A percentile compares a stretch with the other conserved stretches of the same genome.
phyloP scores from a whole-genome alignment of 1,140 invertebrate genomes.

The Callitettix versicolor region DNA sequence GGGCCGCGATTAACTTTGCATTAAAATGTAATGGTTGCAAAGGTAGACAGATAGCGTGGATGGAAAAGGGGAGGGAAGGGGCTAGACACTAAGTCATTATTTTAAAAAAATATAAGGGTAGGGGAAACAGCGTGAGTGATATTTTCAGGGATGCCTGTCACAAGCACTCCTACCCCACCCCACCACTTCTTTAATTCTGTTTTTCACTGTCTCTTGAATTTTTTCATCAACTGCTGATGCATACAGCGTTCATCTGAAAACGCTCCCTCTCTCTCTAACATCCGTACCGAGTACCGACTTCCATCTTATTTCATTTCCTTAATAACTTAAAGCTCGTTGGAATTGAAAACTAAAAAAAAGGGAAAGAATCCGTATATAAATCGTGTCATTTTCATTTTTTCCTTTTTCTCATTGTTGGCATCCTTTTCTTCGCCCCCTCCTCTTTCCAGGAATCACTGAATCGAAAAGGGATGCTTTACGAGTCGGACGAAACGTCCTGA shows the following conservation, averaged over 20 bases:
- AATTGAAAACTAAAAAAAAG: constrained; percentile 2
- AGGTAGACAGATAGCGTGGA: too few species aligned
- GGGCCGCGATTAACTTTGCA: too few species aligned
- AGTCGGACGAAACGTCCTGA: neutral
- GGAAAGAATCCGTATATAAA: constrained; percentile 5
- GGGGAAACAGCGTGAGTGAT: constrained; percentile 3
- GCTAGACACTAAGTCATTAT: constrained; percentile 4
- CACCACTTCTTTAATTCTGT: constrained; percentile 11
- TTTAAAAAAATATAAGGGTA: neutral
- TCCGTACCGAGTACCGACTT: neutral
- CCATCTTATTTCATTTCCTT: constrained; percentile 9
- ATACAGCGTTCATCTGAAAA: neutral
- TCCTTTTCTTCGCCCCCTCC: neutral
- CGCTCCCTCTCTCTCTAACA: constrained; percentile 1
- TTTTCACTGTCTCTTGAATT: constrained; percentile 6
- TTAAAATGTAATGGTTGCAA: too few species aligned
- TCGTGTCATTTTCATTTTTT: constrained; percentile 10
- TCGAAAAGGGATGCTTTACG: neutral
- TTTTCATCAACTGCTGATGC: constrained; percentile 6
- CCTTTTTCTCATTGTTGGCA: neutral
- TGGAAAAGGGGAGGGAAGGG: too few species aligned
- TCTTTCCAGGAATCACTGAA: constrained; percentile 4
- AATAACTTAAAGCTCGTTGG: constrained; percentile 9
- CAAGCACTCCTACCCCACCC: neutral
- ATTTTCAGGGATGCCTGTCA: constrained; percentile 10